Conservation (phyloP, 1,140 invertebrate genomes). For the Ceratosolen fusciceps region DNA sequence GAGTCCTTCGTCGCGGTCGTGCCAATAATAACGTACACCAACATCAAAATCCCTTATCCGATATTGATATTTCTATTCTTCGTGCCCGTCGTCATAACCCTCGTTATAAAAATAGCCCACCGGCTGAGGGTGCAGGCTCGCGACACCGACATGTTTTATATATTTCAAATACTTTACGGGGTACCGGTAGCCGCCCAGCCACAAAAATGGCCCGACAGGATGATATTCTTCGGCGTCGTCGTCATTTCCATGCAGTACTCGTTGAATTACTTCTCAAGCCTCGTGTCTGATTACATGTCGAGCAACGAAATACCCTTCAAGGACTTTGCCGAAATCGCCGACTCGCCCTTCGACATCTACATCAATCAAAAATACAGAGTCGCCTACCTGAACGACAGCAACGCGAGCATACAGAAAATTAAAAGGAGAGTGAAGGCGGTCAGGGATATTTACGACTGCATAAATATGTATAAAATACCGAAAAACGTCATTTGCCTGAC, state of each 20-base stretch:
- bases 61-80: neutral
- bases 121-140: neutral
- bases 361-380: neutral
- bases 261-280: constrained; percentile 1
- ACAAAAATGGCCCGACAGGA: neutral
- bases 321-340: neutral
- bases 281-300: neutral
- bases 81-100: neutral
- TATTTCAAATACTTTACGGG: neutral
- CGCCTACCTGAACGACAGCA: neutral
- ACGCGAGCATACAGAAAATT: neutral
- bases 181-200: neutral
- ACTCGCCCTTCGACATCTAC: neutral
- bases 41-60: neutral
- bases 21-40: neutral
- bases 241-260: neutral
- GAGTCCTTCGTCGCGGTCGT: neutral
- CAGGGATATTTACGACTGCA: neutral
- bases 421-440: neutral
- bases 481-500: neutral
- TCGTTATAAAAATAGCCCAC: neutral
- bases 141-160: neutral
- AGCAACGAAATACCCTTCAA: neutral
- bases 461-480: neutral
- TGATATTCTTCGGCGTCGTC: constrained; percentile 10